Base-by-base conservation (phyloP, 64 coral and sea anemone genomes). In the Catalaphyllia jardinei region DNA sequence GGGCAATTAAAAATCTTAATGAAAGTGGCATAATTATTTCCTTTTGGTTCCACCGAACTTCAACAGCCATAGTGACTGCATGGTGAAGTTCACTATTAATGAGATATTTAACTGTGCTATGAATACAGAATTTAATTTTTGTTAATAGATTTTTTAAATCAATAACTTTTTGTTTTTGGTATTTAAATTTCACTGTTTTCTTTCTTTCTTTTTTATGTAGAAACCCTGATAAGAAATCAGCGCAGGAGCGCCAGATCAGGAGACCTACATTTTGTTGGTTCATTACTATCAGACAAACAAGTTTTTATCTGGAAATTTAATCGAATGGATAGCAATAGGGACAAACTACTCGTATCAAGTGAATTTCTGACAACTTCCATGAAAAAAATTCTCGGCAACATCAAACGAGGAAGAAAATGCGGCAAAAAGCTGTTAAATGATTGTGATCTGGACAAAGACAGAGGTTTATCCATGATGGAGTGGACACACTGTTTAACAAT, bases 331-430 rank as follows among this genome's bases (percentile, higher is more conserved):
- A 84, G 65, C 46, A 93, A 99, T 83, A 93, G 72, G 52, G 86
- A 99, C 69, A 89, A 92, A 63, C 31, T 88, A 0, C 74, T 99
- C 52, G 62, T 79, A 54, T 64, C 33, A 22, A 87, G 17, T 78
- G 97, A 99, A 84, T 88, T 95, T 62, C 90, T 99, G 10, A 86
- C 81, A 67, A 11, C 89, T 27, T 15, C 31, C 49, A 95, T 99
- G 97, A 99, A 95, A 74, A 95, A 91, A 71, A 60, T 39, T 28
- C 74, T 95, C 39, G 97, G 97, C 12, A 82, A 88, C 33, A 92
- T 98, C 22, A 87, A 91, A 88, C 76, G 96, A 76, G 96, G 96
- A 75, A 77, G 97, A 72, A 99, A 95, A 62, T 99, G 97, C 62
- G 87, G 97, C 31, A 93, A 91, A 86, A 99, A 95, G 85, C 67